Conservation (phyloP, 2,113 vertebrate genomes). For the Corythoichthys haematopterus region DNA sequence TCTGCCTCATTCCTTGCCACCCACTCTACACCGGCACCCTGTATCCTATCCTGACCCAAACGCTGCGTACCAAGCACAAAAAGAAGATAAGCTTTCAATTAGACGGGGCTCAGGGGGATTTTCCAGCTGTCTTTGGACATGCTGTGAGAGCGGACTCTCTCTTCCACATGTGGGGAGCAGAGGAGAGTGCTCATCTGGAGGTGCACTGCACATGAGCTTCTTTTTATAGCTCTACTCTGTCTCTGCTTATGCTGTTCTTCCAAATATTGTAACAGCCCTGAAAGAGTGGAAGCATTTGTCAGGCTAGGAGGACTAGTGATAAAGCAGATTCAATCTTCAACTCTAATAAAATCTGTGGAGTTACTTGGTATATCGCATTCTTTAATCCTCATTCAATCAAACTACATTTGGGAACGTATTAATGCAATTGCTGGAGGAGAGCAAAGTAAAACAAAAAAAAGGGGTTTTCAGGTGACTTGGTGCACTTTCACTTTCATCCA, state of each 20-base stretch:
- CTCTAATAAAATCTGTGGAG: not conserved
- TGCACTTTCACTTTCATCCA: constrained; percentile 57
- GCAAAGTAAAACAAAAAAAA: not conserved
- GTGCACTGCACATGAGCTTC: constrained; percentile 19
- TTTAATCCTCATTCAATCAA: constrained; percentile 26
- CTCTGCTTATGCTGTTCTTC: constrained; percentile 29
- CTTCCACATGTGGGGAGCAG: constrained; percentile 66
- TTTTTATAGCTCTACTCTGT: constrained; percentile 31
- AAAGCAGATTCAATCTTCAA: not conserved
- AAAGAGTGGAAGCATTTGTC: constrained; percentile 28
- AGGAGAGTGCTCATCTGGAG: constrained; percentile 52
- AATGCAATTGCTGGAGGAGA: constrained; percentile 28
- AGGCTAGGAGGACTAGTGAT: constrained; percentile 27
- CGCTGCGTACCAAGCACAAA: constrained; percentile 59
- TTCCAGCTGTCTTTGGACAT: constrained; percentile 69
- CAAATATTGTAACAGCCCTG: constrained; percentile 38
- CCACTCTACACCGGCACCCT: not conserved
- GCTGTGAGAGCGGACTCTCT: constrained; percentile 50
- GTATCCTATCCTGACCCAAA: not conserved
- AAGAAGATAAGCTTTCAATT: constrained; percentile 74
- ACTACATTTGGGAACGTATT: constrained; percentile 12
- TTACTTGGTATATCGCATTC: not conserved
- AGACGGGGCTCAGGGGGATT: constrained; percentile 64
- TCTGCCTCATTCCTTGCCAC: constrained; percentile 10
- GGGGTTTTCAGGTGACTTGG: not conserved